Percentiles rank a stretch among this genome's conserved stretches.
These are phyloP conservation scores for Shargacucullia verbasci DNA, from an alignment of 2,888 invertebrate genomes.

Conservation along the genomic window DNA sequence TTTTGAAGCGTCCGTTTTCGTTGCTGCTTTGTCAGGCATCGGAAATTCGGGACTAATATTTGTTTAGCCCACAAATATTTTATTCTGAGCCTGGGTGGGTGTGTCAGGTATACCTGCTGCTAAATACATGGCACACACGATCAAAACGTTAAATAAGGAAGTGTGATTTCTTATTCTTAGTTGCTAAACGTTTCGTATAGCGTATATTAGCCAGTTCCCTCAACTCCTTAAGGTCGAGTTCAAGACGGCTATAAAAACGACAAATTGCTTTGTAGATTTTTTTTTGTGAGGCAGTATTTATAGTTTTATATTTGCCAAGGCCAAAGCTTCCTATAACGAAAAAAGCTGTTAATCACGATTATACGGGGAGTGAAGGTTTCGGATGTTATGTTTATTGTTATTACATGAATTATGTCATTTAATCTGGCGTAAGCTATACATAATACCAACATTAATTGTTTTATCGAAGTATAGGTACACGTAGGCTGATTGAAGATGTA, in stretches of 20 bases:
- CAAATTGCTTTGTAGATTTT: conserved; percentile 40
- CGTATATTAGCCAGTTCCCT: conserved; percentile 26
- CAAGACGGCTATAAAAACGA: conserved; percentile 50
- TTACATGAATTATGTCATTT: not conserved
- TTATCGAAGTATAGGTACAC: too few relatives aligned
- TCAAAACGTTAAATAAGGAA: too few relatives aligned
- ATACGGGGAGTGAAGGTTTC: conserved; percentile 1
- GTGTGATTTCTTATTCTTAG: conserved; percentile 8
- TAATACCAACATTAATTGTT: too few relatives aligned
- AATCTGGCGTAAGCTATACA: too few relatives aligned
- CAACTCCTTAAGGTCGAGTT: conserved; percentile 47
- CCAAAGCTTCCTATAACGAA: conserved; percentile 24
- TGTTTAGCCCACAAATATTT: conserved; percentile 31
- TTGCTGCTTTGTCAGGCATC: conserved; percentile 10
- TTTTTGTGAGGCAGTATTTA: conserved; percentile 28
- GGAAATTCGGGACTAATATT: conserved; percentile 27
- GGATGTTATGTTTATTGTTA: not conserved
- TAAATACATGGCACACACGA: too few relatives aligned
- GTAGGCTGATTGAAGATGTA: too few relatives aligned
- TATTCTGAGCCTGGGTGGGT: not conserved
- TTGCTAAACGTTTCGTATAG: conserved; percentile 28
- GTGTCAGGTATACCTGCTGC: too few relatives aligned
- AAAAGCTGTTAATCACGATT: conserved; percentile 28
- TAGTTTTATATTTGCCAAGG: conserved; percentile 41
- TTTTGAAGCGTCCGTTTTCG: conserved; percentile 26